Percentiles rank a stretch among this genome's conserved stretches.
Evolutionary conservation across 2,113 vertebrate species (phyloP).

Genomic region (Takifugu flavidus): DNA sequence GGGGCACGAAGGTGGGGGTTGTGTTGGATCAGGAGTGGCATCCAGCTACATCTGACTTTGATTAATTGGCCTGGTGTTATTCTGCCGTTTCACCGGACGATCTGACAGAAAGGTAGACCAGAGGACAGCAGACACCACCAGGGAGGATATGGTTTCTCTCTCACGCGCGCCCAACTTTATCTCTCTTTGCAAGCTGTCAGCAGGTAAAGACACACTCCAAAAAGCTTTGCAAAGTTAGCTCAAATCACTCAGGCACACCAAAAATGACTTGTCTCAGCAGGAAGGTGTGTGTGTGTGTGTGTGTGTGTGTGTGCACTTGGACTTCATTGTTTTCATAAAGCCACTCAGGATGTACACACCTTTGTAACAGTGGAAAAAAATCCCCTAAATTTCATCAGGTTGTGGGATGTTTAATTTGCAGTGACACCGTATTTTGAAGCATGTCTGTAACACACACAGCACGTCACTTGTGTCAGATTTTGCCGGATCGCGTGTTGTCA

Average conservation of each 20-base stretch:
- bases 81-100: slow-evolving; percentile 85
- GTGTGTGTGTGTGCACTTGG: slow-evolving; percentile 14
- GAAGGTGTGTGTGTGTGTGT: neutral
- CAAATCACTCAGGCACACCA: slow-evolving; percentile 52
- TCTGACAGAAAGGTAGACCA: slow-evolving; percentile 87
- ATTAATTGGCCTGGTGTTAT: slow-evolving; percentile 94
- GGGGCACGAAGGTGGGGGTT: slow-evolving; percentile 25
- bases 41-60: slow-evolving; percentile 98
- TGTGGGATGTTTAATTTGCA: slow-evolving; percentile 24
- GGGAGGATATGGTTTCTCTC: slow-evolving; percentile 52
- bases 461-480: slow-evolving; percentile 11
- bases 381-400: slow-evolving; percentile 2
- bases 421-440: slow-evolving; percentile 12
- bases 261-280: slow-evolving; percentile 25
- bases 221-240: slow-evolving; percentile 74
- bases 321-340: slow-evolving; percentile 38
- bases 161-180: slow-evolving; percentile 26
- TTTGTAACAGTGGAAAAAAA: slow-evolving; percentile 5
- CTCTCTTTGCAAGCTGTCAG: slow-evolving; percentile 79
- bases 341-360: slow-evolving; percentile 29
- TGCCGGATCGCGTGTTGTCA: slow-evolving; percentile 1
- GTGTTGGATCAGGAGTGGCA: slow-evolving; percentile 88
- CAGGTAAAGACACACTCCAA: slow-evolving; percentile 84
- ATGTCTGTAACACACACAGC: slow-evolving; percentile 12
- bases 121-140: slow-evolving; percentile 52